Evolutionary conservation across 2,888 invertebrate species (phyloP).

Genomic region (Choristoneura rosaceana): DNA sequence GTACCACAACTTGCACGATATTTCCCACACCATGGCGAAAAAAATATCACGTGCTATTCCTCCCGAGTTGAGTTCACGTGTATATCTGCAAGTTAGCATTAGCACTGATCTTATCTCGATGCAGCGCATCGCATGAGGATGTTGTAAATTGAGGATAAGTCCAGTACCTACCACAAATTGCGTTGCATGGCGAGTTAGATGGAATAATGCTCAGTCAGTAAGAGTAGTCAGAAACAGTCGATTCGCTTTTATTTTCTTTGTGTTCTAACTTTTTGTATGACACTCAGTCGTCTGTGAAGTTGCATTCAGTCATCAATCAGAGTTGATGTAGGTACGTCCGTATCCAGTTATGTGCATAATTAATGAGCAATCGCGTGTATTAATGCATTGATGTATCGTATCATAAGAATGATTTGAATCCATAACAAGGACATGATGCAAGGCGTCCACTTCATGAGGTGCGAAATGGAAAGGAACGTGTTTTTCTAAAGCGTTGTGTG

Average conservation of each 20-base stretch:
- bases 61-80: not conserved
- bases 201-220: not conserved
- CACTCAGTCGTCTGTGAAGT: not conserved
- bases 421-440: constrained; percentile 60
- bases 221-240: not conserved
- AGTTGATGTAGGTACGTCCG: constrained; percentile 10
- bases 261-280: not conserved
- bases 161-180: not conserved
- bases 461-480: constrained; percentile 38
- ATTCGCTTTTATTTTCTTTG: not conserved
- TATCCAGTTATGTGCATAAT: constrained; percentile 29
- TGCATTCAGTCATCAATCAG: constrained; percentile 8
- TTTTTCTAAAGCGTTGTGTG: not conserved
- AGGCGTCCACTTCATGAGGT: constrained; percentile 39
- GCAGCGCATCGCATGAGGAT: constrained; percentile 17
- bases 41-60: not conserved
- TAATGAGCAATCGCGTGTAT: constrained; percentile 49
- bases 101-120: constrained; percentile 14
- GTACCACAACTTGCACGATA: too few species aligned
- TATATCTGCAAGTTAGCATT: not conserved
- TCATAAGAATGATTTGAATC: constrained; percentile 57
- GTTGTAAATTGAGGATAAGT: constrained; percentile 32
- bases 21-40: too few species aligned
- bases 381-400: constrained; percentile 52
- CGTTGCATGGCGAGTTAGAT: not conserved